Evolutionary conservation across 2,113 vertebrate genomes (phyloP).

Genomic region (Ceyx cyanopectus): DNA sequence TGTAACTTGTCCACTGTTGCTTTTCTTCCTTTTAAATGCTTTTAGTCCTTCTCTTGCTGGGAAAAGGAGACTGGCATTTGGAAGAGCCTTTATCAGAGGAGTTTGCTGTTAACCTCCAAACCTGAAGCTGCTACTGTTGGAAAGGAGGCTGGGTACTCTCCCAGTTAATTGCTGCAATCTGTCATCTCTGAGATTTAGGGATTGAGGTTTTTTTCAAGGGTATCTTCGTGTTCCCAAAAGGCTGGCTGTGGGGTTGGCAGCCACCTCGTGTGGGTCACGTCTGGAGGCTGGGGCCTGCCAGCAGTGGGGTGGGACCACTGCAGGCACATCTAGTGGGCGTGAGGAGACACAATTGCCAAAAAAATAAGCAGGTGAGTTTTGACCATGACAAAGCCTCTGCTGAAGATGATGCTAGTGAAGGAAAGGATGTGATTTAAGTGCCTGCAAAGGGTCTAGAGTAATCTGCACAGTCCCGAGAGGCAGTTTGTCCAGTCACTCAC

Average conservation of each 20-base stretch:
- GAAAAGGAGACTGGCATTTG: slow-evolving; percentile 32
- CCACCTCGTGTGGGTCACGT: background rate
- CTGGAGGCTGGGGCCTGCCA: background rate
- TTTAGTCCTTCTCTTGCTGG: background rate
- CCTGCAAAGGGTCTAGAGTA: background rate
- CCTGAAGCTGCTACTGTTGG: background rate
- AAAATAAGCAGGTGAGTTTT: background rate
- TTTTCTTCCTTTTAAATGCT: slow-evolving; percentile 16
- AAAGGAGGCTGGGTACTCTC: slow-evolving; percentile 31
- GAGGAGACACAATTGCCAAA: background rate
- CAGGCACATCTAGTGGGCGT: rapidly evolving
- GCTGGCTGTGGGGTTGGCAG: background rate
- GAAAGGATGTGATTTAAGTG: background rate
- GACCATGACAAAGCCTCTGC: background rate
- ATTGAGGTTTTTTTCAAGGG: background rate
- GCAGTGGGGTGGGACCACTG: rapidly evolving
- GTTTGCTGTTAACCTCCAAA: slow-evolving; percentile 2
- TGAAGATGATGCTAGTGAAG: background rate
- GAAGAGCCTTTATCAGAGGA: background rate
- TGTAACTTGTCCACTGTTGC: background rate
- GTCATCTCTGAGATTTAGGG: background rate
- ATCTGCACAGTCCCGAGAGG: background rate
- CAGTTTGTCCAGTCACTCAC: background rate
- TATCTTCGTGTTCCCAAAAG: background rate
- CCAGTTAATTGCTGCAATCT: background rate